phyloP scores from a whole-genome alignment of 2,888 invertebrate genomes.

The Zygaena filipendulae region DNA sequence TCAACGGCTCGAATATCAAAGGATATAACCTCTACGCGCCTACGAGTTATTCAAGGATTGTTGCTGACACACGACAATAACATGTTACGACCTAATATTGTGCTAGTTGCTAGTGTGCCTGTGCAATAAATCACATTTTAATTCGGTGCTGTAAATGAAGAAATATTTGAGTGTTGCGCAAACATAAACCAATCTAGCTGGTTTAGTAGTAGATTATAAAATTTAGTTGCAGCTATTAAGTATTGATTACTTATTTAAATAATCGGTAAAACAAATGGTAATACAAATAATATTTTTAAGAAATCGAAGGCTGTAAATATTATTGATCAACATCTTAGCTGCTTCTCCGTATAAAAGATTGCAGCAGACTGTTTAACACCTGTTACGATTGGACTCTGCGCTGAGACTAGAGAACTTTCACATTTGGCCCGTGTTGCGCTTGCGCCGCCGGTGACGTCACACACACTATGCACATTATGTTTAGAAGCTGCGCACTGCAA shows the following conservation, averaged over 20 bases:
- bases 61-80: constrained; percentile 26
- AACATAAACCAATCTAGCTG: no score
- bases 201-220: no score
- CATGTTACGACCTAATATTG: constrained; percentile 31
- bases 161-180: no score
- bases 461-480: no score
- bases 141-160: constrained; percentile 6
- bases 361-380: constrained; percentile 50
- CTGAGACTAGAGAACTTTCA: constrained; percentile 52
- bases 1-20: constrained; percentile 43
- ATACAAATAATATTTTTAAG: no score
- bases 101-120: constrained; percentile 26
- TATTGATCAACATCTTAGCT: no score
- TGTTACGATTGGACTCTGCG: constrained; percentile 38
- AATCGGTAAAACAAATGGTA: no score
- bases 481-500: constrained; percentile 23
- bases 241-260: no score
- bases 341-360: no score
- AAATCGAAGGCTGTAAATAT: no score
- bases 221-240: no score
- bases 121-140: constrained; percentile 24
- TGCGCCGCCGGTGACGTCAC: constrained; percentile 47
- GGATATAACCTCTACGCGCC: constrained; percentile 40
- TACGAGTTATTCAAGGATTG: constrained; percentile 52
- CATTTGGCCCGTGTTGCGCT: constrained; percentile 56